Evolutionary conservation across 2,888 invertebrate species (phyloP).

Genomic region (Leptinotarsa juncta): DNA sequence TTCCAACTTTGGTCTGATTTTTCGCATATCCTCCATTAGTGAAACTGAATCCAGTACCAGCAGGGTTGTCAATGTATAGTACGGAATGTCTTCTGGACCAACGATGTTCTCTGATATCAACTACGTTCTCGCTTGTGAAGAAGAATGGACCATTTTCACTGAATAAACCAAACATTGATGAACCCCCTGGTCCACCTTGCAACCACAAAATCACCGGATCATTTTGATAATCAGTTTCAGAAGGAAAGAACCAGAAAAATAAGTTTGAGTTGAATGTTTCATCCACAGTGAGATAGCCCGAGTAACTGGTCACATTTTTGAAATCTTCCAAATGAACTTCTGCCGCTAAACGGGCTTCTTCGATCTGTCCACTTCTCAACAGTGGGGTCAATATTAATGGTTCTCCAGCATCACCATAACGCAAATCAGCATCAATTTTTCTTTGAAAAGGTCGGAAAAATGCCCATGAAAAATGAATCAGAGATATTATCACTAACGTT

Average conservation of each 20-base stretch:
- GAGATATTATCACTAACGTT: neutral
- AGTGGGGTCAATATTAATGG: conserved; percentile 83
- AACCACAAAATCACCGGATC: conserved; percentile 86
- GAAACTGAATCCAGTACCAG: conserved; percentile 88
- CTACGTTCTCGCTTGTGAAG: conserved; percentile 65
- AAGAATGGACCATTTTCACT: conserved; percentile 80
- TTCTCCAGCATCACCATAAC: conserved; percentile 64
- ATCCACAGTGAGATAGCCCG: conserved; percentile 88
- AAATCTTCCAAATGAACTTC: conserved; percentile 71
- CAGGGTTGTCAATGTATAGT: conserved; percentile 93
- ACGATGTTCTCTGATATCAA: conserved; percentile 75
- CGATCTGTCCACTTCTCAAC: conserved; percentile 77
- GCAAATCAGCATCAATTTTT: conserved; percentile 39
- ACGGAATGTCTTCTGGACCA: conserved; percentile 86
- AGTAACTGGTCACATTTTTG: conserved; percentile 74
- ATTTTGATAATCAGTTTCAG: conserved; percentile 68
- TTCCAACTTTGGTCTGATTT: conserved; percentile 84
- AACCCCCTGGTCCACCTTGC: conserved; percentile 87
- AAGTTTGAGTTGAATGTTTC: conserved; percentile 81
- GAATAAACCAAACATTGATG: conserved; percentile 84
- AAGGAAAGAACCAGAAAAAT: conserved; percentile 94
- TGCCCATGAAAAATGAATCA: neutral
- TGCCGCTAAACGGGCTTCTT: conserved; percentile 70
- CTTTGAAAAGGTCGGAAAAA: conserved; percentile 48
- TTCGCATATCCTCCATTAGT: conserved; percentile 84